phyloP scores from a whole-genome alignment of 2,113 vertebrate species.

The Phoenicopterus ruber region DNA sequence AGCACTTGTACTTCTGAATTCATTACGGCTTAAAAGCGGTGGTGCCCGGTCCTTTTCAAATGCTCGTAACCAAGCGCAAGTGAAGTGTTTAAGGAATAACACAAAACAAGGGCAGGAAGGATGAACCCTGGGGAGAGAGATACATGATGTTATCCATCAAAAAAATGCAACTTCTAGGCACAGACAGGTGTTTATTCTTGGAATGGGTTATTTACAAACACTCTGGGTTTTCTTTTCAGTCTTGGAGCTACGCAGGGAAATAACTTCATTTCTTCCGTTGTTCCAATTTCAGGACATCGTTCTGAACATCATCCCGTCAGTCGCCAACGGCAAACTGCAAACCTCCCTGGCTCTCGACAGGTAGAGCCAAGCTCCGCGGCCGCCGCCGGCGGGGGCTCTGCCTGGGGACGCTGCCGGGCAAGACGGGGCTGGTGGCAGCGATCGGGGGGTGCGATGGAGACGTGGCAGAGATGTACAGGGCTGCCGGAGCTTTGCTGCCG shows the following conservation, averaged over 20 bases:
- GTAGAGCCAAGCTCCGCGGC: not conserved
- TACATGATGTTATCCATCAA: not conserved
- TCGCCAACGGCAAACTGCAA: slow-evolving; percentile 16
- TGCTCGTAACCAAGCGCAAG: accelerated
- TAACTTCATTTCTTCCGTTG: not conserved
- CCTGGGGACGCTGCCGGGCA: accelerated
- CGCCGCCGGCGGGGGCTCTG: accelerated
- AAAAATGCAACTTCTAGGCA: not conserved
- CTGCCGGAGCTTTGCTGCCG: not conserved
- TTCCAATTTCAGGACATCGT: slow-evolving; percentile 41
- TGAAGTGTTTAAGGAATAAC: not conserved
- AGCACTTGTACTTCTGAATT: not conserved
- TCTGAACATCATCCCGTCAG: slow-evolving; percentile 10
- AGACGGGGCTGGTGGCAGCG: not conserved
- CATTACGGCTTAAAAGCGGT: accelerated
- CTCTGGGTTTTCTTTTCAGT: not conserved
- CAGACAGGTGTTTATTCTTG: not conserved
- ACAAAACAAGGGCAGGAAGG: not conserved
- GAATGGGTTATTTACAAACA: not conserved
- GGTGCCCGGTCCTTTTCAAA: not conserved
- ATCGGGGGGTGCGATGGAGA: accelerated
- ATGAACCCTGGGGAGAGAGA: not conserved
- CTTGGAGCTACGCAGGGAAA: not conserved
- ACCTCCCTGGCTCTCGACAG: slow-evolving; percentile 50
- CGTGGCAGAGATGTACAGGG: not conserved